phyloP scores from a whole-genome alignment of 2,888 invertebrate species.

The Catocala nupta region DNA sequence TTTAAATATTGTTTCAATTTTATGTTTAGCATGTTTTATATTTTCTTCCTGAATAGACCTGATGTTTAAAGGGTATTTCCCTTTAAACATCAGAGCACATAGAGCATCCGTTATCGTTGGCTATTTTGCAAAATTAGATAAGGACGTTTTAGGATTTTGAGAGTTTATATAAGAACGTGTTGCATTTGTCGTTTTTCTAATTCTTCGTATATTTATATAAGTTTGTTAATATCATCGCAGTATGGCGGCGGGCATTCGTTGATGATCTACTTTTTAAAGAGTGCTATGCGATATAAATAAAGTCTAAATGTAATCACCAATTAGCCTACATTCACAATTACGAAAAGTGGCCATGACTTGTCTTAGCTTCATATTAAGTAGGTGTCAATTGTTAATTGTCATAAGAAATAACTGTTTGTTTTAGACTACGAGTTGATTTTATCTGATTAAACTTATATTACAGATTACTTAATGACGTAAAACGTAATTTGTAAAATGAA shows the following conservation, averaged over 20 bases:
- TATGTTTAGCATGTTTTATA: constrained; percentile 9
- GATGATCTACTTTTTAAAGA: too few relatives aligned
- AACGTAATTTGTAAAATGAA: too few relatives aligned
- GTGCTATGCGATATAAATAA: not conserved
- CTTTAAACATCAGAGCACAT: too few relatives aligned
- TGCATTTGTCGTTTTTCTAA: too few relatives aligned
- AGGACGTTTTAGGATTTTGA: not conserved
- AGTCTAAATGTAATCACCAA: not conserved
- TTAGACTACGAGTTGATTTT: too few relatives aligned
- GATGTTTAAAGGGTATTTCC: not conserved
- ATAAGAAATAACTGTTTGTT: not conserved
- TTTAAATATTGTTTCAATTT: constrained; percentile 18
- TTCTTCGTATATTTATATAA: too few relatives aligned
- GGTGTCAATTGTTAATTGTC: not conserved
- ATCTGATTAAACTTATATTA: too few relatives aligned
- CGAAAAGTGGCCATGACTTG: not conserved
- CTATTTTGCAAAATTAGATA: not conserved
- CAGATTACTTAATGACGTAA: too few relatives aligned
- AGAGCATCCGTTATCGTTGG: not conserved
- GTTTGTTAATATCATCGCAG: too few relatives aligned
- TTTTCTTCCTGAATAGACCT: constrained; percentile 3
- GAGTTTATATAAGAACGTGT: too few relatives aligned
- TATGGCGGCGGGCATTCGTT: too few relatives aligned
- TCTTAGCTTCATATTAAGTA: not conserved
- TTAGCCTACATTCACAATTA: not conserved